phyloP scores from a whole-genome alignment of 2,888 invertebrate species.

The Drosophila helvetica region DNA sequence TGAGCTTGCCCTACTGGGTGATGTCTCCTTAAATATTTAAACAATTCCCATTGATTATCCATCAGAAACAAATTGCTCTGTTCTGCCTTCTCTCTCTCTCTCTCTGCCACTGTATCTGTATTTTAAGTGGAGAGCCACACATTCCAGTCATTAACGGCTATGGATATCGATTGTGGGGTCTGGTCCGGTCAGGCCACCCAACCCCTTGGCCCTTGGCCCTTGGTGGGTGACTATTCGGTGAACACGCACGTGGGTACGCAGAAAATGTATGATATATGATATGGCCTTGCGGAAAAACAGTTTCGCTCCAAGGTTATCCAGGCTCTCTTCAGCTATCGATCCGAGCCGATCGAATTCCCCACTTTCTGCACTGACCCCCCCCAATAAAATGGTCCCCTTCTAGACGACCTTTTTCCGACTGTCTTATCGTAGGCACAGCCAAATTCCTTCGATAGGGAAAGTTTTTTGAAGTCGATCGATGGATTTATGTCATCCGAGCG shows the following conservation, averaged over 20 bases:
- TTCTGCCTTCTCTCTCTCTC: not conserved
- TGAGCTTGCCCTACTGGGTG: conserved; percentile 36
- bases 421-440: conserved; percentile 11
- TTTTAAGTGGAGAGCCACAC: not conserved
- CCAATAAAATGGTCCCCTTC: not conserved
- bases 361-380: not conserved
- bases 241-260: not conserved
- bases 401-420: conserved; percentile 11
- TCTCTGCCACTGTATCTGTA: not conserved
- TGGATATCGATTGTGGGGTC: conserved; percentile 34
- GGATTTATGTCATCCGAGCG: conserved; percentile 27
- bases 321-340: not conserved
- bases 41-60: conserved; percentile 36
- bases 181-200: not conserved
- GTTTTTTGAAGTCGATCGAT: conserved; percentile 23
- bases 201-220: not conserved
- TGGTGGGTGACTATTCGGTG: no score
- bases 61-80: conserved; percentile 9
- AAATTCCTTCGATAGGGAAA: conserved; percentile 35
- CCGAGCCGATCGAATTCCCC: not conserved
- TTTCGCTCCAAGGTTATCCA: not conserved
- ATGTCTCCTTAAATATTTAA: conserved; percentile 36
- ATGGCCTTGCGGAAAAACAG: not conserved
- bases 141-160: conserved; percentile 12
- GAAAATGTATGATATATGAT: not conserved